Base-by-base conservation (phyloP, 2,797 vertebrate genomes). In the Perodicticus potto region DNA sequence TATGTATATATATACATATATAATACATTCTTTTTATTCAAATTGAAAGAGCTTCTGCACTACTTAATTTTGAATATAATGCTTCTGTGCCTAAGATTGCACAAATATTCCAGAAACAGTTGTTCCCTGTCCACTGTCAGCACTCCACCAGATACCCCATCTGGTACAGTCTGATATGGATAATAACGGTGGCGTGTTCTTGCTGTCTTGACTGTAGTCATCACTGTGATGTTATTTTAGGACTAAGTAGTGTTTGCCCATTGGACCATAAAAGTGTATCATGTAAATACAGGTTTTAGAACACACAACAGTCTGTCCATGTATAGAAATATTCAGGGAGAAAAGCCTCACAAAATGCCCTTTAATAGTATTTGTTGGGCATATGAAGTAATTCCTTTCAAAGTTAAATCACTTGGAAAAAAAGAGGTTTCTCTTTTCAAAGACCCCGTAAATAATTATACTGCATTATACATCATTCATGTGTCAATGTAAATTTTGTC, bases 271-370 rank as follows among this genome's bases (percentile, higher is more conserved):
- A 97, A 97, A 97, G 94, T 97, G 95, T 97, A 97, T 97, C 97
- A 96, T 97, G 97, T 98, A 97, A 97, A 97, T 97, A 98, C 85
- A 97, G 97, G 97, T 97, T 98, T 97, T 97, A 97, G 97, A 97
- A 94, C 97, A 97, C 96, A 97, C 96, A 97, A 95, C 87, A 97
- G 92, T 96, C 97, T 96, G 93, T 96, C 94, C 97, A 37, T 96
- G 96, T 96, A 67, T 94, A 95, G 96, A 94, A 97, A 97, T 97
- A 97, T 96, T 76, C 88, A 94, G 88, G 0, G 40, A 61, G 90
- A 95, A 96, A 97, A 87, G 37, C 93, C 74, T 96, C 92, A 96
- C 82, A 96, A 97, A 98, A 97, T 97, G 92, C 45, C 83, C 94
- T 89, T 97, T 95, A 96, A 96, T 97, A 96, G 93, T 97, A 91